Evolutionary conservation across 2,113 vertebrate genomes (phyloP), one percentile per base, ranked within the genome.

Genomic region (Chlorodrepanis virens): DNA sequence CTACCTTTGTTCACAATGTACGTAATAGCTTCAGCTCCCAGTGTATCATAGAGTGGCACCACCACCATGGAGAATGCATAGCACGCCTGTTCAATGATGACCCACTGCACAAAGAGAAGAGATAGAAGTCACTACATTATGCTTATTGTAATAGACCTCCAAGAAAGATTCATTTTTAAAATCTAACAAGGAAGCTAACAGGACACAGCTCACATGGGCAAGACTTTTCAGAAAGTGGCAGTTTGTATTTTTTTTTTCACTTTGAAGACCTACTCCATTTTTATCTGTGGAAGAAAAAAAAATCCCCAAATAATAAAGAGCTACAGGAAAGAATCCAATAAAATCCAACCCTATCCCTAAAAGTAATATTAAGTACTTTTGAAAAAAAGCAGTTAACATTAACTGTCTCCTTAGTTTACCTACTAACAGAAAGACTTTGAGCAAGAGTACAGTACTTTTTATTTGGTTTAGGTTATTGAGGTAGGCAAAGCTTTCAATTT

Each of bases 31-130:
- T 99, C 99, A 4, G 88, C 45, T 91, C 99, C 99, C 35, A 99
- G 98, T 1, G 99, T 99, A 85, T 99, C 99, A 6, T 99, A 99
- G 52, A 99, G 98, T 0, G 99, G 99, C n/a, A 99, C 98, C 3
- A 97, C 86, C 96, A 99, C 99, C 98, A 99, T 97, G 20, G 99
- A 99, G 95, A 98, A 99, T 0, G 99, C 94, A 85, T 99, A 99
- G 92, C 99, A 99, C 31, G 97, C 99, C 90, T 99, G 97, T 92
- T 99, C 99, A 64, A 99, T 97, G 87, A 99, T 99, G 65, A 98
- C 98, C 99, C 99, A 99, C 99, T 99, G 95, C 54, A 96, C 52
- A 94, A 39, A 84, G 92, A 14, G 60, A 65, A 70, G 53, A 95
- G 11, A 92, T 14, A 1, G 5, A 53, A 74, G 56, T 88, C 29